Evolutionary conservation across 2,888 invertebrate genomes (phyloP).

Genomic region (Hypolimnas misippus): DNA sequence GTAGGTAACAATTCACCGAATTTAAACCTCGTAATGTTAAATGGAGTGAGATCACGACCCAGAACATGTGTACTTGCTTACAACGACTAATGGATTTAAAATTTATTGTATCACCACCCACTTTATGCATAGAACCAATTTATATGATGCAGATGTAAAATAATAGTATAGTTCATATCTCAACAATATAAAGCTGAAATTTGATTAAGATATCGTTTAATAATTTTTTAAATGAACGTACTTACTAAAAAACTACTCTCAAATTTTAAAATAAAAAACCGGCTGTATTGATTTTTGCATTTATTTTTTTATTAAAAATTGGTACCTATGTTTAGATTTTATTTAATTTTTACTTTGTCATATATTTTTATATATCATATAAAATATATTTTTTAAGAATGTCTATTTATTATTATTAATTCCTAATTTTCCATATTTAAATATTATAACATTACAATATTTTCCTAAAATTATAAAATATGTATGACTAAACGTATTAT

Average conservation of each 20-base stretch:
- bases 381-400: too few relatives aligned
- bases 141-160: slow-evolving; percentile 1
- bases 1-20: slow-evolving; percentile 76
- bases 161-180: not conserved
- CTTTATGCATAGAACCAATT: slow-evolving; percentile 52
- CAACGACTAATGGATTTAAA: slow-evolving; percentile 81
- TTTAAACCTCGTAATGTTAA: slow-evolving; percentile 82
- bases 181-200: not conserved
- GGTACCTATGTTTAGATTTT: too few relatives aligned
- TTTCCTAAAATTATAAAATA: too few relatives aligned
- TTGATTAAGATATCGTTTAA: not conserved
- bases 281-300: not conserved
- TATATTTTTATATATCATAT: too few relatives aligned
- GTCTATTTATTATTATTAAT: too few relatives aligned
- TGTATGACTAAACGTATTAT: too few relatives aligned
- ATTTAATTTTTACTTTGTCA: too few relatives aligned
- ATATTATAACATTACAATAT: too few relatives aligned
- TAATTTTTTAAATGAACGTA: not conserved
- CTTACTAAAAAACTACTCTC: not conserved
- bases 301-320: not conserved
- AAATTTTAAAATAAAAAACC: not conserved
- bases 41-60: slow-evolving; percentile 73
- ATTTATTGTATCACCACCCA: slow-evolving; percentile 79
- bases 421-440: too few relatives aligned
- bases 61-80: slow-evolving; percentile 77